A percentile compares a stretch with the other conserved stretches of the same genome.
phyloP scores from a whole-genome alignment of 2,888 invertebrate genomes.

The Drosophila robusta region DNA sequence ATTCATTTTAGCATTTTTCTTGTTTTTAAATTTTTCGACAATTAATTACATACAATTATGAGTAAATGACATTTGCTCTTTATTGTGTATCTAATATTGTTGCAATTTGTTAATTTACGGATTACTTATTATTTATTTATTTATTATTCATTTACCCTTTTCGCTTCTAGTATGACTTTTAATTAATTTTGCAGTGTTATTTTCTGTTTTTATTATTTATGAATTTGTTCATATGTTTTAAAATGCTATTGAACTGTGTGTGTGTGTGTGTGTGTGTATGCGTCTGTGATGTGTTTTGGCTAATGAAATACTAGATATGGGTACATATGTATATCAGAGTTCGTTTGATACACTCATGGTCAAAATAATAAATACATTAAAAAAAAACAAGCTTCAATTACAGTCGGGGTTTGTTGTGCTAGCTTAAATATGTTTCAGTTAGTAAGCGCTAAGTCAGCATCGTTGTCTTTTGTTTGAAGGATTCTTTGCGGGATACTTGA shows the following conservation, averaged over 20 bases:
- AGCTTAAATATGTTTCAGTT: too few relatives aligned
- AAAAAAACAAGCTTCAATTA: background rate
- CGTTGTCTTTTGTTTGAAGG: background rate
- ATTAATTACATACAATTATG: slow-evolving; percentile 57
- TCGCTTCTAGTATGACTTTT: slow-evolving; percentile 38
- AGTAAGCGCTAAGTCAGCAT: too few relatives aligned
- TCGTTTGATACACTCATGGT: slow-evolving; percentile 13
- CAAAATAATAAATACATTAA: background rate
- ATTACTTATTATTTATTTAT: slow-evolving; percentile 47
- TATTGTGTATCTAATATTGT: slow-evolving; percentile 50
- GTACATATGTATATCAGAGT: slow-evolving; percentile 22
- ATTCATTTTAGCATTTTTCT: slow-evolving; percentile 49
- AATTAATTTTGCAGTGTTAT: slow-evolving; percentile 21
- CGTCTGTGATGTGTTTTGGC: background rate
- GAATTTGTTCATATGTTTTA: slow-evolving; percentile 33
- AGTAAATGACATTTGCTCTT: slow-evolving; percentile 48
- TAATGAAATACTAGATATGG: slow-evolving; percentile 35
- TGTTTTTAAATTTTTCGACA: slow-evolving; percentile 40
- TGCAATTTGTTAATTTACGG: slow-evolving; percentile 48
- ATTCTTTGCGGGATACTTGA: background rate
- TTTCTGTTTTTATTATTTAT: slow-evolving; percentile 5
- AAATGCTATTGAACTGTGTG: slow-evolving; percentile 24
- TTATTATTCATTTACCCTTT: slow-evolving; percentile 58
- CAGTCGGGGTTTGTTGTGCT: too few relatives aligned
- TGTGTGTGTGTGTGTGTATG: slow-evolving; percentile 6